Evolutionary conservation across 1,140 invertebrate species (phyloP), one percentile per base, ranked within the genome.

Genomic region (Drosophila burlai): DNA sequence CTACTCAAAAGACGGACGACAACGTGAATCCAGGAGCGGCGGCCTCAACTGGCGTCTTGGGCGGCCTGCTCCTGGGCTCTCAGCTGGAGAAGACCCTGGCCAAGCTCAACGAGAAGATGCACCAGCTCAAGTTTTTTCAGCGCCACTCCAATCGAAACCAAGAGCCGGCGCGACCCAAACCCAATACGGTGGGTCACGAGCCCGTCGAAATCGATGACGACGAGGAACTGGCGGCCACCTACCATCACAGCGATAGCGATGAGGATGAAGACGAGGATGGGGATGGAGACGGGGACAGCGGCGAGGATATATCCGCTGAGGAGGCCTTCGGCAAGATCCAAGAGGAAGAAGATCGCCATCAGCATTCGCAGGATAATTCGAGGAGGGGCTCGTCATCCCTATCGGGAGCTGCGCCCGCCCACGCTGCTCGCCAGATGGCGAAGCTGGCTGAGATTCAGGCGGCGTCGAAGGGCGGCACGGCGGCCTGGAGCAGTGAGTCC

Each of bases 51-150:
- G 71, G 73, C 15, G 64, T 59, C 2, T 18, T 50, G 65, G 34
- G 57, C 4, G 43, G 66, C 50, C 45, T 66, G 24, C 26, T 66
- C 9, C 38, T 54, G 29, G 62, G 68, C 10, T 64, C 69, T 1
- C 75, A 92, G 6, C 58, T 91, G 36, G 82, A 90, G 36, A 73
- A 74, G 11, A 84, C 91, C 11, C 74, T 89, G 36, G 61, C 74
- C 31, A 91, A 83, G 40, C 50, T 92, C 3, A 91, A 92, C 31
- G 85, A 87, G 21, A 84, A 85, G 45, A 69, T 92, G 81, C 91
- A 92, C 3, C 72, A 92, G 31, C 59, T 91, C 1, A 92, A 91
- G 79, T 87, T 91, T 62, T 87, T 91, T 73, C 81, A 80, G 59
- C 76, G 79, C 13, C 38, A 60, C 69, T 50, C 15, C 36, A 57